Conservation (phyloP, 1,140 invertebrate genomes). For the Spodoptera litura region DNA sequence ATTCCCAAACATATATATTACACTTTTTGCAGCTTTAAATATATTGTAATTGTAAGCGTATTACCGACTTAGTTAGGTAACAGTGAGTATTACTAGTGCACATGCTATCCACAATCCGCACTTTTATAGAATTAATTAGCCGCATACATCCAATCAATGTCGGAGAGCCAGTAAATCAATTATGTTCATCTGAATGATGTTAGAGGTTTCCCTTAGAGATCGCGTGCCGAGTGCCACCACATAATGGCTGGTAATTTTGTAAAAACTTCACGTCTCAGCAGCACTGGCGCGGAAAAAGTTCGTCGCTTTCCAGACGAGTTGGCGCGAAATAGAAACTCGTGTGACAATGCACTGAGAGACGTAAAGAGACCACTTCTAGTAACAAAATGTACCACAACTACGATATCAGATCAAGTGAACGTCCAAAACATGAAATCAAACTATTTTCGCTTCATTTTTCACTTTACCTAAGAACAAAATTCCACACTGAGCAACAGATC, state of each 20-base stretch:
- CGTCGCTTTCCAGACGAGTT: constrained; percentile 57
- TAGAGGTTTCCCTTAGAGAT: constrained; percentile 38
- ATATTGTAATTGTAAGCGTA: not conserved
- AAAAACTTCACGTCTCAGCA: constrained; percentile 28
- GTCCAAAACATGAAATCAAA: no score
- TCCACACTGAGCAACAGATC: no score
- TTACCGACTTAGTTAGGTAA: no score
- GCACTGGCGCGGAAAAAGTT: constrained; percentile 30
- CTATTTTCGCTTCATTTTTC: no score
- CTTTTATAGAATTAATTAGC: not conserved
- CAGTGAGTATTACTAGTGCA: not conserved
- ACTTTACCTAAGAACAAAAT: no score
- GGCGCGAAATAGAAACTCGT: constrained; percentile 66
- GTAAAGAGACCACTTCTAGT: not conserved
- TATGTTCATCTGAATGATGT: constrained; percentile 33
- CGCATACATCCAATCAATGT: constrained; percentile 6
- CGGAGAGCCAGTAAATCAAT: constrained; percentile 8
- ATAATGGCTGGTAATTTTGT: constrained; percentile 24
- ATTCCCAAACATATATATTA: not conserved
- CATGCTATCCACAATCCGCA: not conserved
- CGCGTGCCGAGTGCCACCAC: constrained; percentile 12
- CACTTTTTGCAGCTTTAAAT: not conserved
- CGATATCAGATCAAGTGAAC: no score
- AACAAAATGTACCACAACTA: not conserved
- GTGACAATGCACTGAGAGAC: constrained; percentile 56